A percentile compares a stretch with the other conserved stretches of the same genome.
phyloP scores from a whole-genome alignment of 2,113 vertebrate genomes.

The Poecile atricapillus region DNA sequence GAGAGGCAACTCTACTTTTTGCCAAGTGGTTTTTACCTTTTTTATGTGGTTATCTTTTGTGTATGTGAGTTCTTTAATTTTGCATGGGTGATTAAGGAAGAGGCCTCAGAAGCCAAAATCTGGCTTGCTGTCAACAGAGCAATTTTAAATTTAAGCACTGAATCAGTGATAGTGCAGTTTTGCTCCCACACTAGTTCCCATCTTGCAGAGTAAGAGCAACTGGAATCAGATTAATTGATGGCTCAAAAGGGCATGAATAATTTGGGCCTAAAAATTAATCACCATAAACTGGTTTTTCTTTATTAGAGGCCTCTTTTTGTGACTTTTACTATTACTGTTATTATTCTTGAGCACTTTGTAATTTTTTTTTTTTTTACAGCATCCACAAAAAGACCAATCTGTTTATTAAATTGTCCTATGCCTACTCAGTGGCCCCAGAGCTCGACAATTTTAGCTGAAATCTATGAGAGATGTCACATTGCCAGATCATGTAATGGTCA shows the following conservation, averaged over 20 bases:
- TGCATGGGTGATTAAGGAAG: neutral
- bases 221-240: neutral
- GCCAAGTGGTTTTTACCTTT: neutral
- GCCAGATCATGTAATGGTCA: neutral
- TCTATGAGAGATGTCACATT: neutral
- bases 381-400: neutral
- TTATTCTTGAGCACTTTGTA: neutral
- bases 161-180: slow-evolving; percentile 4
- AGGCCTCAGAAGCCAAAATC: slow-evolving; percentile 10
- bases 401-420: neutral
- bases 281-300: neutral
- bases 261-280: neutral
- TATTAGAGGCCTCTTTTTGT: neutral
- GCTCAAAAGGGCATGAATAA: neutral
- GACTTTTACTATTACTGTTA: neutral
- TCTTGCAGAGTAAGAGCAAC: neutral
- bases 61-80: neutral
- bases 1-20: neutral
- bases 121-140: neutral
- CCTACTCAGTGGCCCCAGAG: neutral
- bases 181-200: neutral
- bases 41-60: neutral
- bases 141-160: slow-evolving; percentile 5
- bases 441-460: neutral
- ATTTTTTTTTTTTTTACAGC: neutral